These are phyloP conservation scores for Heliconius hewitsoni DNA, from an alignment of 1,140 invertebrate species.

Conservation along the genomic window DNA sequence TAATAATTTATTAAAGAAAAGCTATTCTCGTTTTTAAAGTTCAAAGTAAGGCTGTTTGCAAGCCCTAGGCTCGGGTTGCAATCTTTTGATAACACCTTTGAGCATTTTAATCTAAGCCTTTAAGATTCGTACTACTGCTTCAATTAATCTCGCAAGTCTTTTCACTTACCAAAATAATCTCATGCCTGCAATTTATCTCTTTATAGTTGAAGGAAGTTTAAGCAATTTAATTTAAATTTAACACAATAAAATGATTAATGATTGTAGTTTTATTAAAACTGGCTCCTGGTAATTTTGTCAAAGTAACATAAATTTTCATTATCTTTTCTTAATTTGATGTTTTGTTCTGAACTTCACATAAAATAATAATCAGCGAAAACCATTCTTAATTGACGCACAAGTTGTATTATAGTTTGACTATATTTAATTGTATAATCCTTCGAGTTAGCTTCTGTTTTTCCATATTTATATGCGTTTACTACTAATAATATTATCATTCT, in stretches of 20 bases:
- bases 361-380: too few relatives aligned
- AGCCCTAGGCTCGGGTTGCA: slow-evolving; percentile 18
- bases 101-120: slow-evolving; percentile 26
- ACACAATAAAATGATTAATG: neutral
- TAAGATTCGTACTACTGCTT: slow-evolving; percentile 24
- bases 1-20: slow-evolving; percentile 12
- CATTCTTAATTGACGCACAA: too few relatives aligned
- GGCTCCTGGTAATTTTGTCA: neutral
- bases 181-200: slow-evolving; percentile 30
- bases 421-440: too few relatives aligned
- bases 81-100: slow-evolving; percentile 27
- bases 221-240: neutral
- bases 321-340: neutral
- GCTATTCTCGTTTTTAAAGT: neutral
- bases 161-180: slow-evolving; percentile 37
- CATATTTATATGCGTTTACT: too few relatives aligned
- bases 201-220: slow-evolving; percentile 26
- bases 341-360: too few relatives aligned
- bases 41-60: slow-evolving; percentile 14
- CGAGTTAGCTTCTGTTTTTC: too few relatives aligned
- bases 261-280: neutral
- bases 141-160: slow-evolving; percentile 35
- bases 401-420: too few relatives aligned
- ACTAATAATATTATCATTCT: too few relatives aligned
- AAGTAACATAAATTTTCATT: neutral